These are phyloP conservation scores for Dasyprocta punctata DNA, from an alignment of 2,113 vertebrate species.

Conservation along the genomic window DNA sequence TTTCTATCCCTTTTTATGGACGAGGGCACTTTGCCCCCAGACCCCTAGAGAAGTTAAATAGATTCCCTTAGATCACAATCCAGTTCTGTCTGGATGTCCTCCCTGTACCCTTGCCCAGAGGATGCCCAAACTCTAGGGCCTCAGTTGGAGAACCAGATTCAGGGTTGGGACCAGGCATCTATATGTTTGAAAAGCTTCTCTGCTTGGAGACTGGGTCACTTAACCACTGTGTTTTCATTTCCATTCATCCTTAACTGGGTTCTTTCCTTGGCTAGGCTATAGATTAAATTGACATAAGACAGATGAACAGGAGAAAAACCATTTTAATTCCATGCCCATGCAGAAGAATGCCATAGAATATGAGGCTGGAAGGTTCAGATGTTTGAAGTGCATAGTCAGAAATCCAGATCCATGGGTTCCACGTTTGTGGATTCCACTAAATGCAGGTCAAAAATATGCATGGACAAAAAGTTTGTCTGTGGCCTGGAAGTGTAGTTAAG, in stretches of 20 bases:
- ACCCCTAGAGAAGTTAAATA: not conserved
- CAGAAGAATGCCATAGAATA: not conserved
- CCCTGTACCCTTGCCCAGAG: not conserved
- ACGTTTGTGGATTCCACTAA: not conserved
- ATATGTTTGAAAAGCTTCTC: not conserved
- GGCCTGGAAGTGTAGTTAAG: not conserved
- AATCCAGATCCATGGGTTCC: not conserved
- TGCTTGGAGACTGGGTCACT: not conserved
- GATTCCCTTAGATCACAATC: not conserved
- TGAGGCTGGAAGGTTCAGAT: not conserved
- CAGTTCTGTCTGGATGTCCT: not conserved
- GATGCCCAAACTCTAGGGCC: not conserved
- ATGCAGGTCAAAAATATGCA: not conserved
- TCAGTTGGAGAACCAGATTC: not conserved
- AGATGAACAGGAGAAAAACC: not conserved
- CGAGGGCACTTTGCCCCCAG: not conserved
- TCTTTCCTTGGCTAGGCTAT: not conserved
- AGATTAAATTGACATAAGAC: not conserved
- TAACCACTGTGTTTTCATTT: not conserved
- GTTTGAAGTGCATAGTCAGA: not conserved
- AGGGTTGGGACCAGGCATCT: not conserved
- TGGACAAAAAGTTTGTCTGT: not conserved
- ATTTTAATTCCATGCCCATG: not conserved
- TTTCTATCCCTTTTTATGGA: constrained; percentile 40
- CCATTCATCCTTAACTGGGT: not conserved